phyloP scores from a whole-genome alignment of 1,140 invertebrate genomes.

The Platyura marginata region DNA sequence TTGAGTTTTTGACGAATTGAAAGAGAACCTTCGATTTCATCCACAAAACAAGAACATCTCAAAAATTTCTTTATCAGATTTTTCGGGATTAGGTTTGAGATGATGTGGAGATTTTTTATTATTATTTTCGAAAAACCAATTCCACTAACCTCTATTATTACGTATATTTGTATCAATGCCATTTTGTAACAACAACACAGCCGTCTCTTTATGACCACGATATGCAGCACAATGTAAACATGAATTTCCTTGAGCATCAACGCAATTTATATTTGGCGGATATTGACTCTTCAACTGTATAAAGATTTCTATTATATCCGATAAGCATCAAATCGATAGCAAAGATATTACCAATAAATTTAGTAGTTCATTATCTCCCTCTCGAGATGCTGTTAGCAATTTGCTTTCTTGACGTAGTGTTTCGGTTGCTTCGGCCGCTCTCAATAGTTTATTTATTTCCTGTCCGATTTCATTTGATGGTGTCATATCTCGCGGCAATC shows the following conservation, averaged over 20 bases:
- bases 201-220: conserved; percentile 41
- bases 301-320: too few relatives aligned
- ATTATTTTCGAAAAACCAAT: not conserved
- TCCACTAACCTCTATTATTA: conserved; percentile 27
- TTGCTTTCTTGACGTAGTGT: conserved; percentile 27
- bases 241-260: conserved; percentile 40
- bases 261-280: conserved; percentile 28
- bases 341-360: conserved; percentile 29
- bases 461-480: conserved; percentile 31
- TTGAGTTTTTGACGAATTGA: too few relatives aligned
- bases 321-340: too few relatives aligned
- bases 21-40: too few relatives aligned
- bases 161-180: conserved; percentile 31
- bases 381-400: conserved; percentile 37
- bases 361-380: conserved; percentile 33
- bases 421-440: conserved; percentile 39
- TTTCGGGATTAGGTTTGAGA: too few relatives aligned
- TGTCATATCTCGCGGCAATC: conserved; percentile 33
- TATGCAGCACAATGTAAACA: conserved; percentile 47
- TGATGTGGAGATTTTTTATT: too few relatives aligned
- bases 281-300: conserved; percentile 23
- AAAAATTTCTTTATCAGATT: not conserved
- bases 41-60: too few relatives aligned
- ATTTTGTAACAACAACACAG: conserved; percentile 42
- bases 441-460: conserved; percentile 34